These are phyloP conservation scores for Dasysyrphus albostriatus DNA, from an alignment of 2,888 invertebrate species.

Conservation along the genomic window DNA sequence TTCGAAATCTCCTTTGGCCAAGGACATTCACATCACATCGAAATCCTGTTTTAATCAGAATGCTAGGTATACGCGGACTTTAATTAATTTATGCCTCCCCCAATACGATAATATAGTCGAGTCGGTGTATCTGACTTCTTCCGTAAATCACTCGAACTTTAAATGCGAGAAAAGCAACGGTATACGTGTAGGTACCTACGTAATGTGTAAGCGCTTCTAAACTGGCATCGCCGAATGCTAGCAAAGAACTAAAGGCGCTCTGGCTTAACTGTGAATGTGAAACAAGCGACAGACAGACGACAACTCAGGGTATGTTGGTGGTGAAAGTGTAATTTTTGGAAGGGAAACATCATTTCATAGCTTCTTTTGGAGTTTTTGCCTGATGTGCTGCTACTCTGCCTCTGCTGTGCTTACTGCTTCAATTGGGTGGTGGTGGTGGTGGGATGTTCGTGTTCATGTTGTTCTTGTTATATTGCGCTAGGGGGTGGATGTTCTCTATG, in stretches of 20 bases:
- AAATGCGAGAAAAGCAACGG: conserved; percentile 23
- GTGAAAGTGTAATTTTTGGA: conserved; percentile 70
- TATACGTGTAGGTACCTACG: background rate
- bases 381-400: conserved; percentile 34
- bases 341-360: conserved; percentile 64
- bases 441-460: conserved; percentile 55
- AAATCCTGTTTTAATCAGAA: conserved; percentile 50
- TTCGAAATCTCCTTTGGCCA: conserved; percentile 43
- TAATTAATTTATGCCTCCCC: conserved; percentile 73
- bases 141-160: conserved; percentile 49
- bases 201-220: conserved; percentile 44
- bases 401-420: conserved; percentile 25
- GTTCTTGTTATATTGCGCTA: conserved; percentile 44
- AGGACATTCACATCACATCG: conserved; percentile 46
- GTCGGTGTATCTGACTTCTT: conserved; percentile 26
- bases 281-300: conserved; percentile 68
- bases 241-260: conserved; percentile 68
- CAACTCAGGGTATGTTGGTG: conserved; percentile 43
- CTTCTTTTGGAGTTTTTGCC: conserved; percentile 63
- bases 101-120: conserved; percentile 17
- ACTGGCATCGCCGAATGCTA: conserved; percentile 69
- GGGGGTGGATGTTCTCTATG: conserved; percentile 66
- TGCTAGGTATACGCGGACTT: conserved; percentile 50
- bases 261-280: conserved; percentile 50
- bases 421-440: conserved; percentile 42